Evolutionary conservation across 2,797 vertebrate genomes (phyloP).

Genomic region (Tympanoctomys barrerae): DNA sequence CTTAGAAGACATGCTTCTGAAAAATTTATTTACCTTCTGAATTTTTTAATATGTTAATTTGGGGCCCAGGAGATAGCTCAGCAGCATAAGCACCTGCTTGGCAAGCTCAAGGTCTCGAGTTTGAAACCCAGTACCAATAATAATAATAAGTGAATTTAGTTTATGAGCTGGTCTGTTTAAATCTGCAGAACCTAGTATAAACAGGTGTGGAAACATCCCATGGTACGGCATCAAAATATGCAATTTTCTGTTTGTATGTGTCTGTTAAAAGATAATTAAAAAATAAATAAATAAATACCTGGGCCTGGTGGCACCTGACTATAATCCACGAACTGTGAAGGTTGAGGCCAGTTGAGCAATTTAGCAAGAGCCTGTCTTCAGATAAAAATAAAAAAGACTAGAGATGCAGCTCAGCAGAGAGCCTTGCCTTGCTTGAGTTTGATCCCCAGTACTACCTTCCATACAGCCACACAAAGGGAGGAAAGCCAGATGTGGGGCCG

Average conservation of each 20-base stretch:
- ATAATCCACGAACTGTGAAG: background rate
- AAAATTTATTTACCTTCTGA: constrained; percentile 48
- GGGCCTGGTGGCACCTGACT: background rate
- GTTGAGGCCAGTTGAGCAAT: background rate
- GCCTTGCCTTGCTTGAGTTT: background rate
- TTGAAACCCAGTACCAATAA: too few species aligned
- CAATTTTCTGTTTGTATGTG: background rate
- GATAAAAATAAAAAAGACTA: background rate
- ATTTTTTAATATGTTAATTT: constrained; percentile 5
- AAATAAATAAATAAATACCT: background rate
- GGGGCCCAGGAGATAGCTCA: too few species aligned
- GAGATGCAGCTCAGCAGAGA: background rate
- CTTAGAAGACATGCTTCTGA: background rate
- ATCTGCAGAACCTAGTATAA: background rate
- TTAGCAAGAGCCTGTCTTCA: background rate
- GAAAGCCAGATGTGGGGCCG: background rate
- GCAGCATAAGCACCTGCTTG: too few species aligned
- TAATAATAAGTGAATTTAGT: background rate
- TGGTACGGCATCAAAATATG: background rate
- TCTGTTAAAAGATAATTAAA: background rate
- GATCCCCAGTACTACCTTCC: background rate
- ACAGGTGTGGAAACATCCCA: too few species aligned
- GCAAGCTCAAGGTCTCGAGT: too few species aligned
- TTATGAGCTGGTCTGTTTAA: constrained; percentile 39
- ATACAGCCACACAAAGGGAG: background rate